Percentiles rank a stretch among this genome's conserved stretches.
Evolutionary conservation across 2,113 vertebrate species (phyloP).

Genomic region (Nettapus auritus): DNA sequence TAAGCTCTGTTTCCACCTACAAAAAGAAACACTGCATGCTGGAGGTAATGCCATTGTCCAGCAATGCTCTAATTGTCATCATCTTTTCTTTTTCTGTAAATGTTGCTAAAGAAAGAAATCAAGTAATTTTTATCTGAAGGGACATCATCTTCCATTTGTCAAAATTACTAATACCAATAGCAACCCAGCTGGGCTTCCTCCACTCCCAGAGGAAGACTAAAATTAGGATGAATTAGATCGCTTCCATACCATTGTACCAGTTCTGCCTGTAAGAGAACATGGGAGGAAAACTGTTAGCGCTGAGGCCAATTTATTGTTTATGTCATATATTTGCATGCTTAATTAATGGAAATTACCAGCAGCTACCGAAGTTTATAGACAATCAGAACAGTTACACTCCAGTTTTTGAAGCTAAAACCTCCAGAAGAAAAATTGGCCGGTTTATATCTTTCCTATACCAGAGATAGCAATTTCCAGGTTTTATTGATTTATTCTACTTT

Average conservation of each 20-base stretch:
- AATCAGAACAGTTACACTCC: slow-evolving; percentile 26
- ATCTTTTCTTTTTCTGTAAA: background rate
- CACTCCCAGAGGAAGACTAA: slow-evolving; percentile 12
- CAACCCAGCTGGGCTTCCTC: slow-evolving; percentile 25
- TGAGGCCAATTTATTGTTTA: slow-evolving; percentile 66
- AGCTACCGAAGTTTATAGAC: slow-evolving; percentile 45
- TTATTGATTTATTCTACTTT: background rate
- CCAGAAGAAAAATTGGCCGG: background rate
- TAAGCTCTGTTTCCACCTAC: background rate
- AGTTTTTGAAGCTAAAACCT: slow-evolving; percentile 28
- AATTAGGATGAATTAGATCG: slow-evolving; percentile 24
- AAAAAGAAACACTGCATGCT: background rate
- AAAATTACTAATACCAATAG: background rate
- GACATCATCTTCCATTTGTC: background rate
- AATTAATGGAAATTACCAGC: slow-evolving; percentile 62
- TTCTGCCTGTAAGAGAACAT: background rate
- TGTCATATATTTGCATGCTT: slow-evolving; percentile 40
- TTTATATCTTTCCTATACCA: background rate
- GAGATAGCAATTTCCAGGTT: background rate
- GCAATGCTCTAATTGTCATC: background rate
- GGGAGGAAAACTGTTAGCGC: slow-evolving; percentile 36
- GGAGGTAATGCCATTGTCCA: background rate
- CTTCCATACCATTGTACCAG: background rate
- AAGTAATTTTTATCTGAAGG: background rate
- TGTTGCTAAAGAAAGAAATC: background rate